Conservation (phyloP, 2,888 invertebrate species). For the Tetanocera ferruginea region DNA sequence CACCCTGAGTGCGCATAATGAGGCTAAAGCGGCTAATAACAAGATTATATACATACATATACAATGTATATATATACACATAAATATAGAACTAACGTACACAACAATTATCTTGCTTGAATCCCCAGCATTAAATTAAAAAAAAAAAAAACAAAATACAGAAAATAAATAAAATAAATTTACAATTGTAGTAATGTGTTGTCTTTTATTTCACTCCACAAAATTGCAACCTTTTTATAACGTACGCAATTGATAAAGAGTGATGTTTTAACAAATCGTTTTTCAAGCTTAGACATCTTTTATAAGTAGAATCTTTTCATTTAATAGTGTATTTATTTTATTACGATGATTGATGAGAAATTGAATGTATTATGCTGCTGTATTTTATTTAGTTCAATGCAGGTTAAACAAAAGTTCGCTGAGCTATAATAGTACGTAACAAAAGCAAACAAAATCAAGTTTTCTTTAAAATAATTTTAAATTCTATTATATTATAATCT, state of each 20-base stretch:
- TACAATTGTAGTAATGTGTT: conserved; percentile 60
- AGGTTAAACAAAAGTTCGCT: conserved; percentile 6
- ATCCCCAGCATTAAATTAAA: conserved; percentile 5
- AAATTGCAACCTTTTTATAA: conserved; percentile 28
- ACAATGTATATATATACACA: neutral
- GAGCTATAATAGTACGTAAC: neutral
- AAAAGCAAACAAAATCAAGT: neutral
- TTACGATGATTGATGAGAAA: no score
- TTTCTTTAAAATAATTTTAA: no score
- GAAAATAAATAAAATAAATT: conserved; percentile 57
- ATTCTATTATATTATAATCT: no score
- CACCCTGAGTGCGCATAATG: neutral
- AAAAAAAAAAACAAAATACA: conserved; percentile 5
- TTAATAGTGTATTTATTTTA: neutral
- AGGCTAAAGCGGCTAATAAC: neutral
- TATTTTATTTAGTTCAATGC: neutral
- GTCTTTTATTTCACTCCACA: conserved; percentile 63
- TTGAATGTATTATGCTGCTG: neutral
- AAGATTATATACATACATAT: neutral
- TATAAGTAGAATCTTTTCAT: conserved; percentile 2
- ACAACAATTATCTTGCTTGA: conserved; percentile 5
- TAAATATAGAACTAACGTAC: conserved; percentile 19
- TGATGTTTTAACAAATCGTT: conserved; percentile 25
- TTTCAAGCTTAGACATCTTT: neutral
- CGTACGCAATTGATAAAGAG: conserved; percentile 38